Percentiles rank a stretch among this genome's conserved stretches.
Evolutionary conservation across 2,113 vertebrate genomes (phyloP).

Genomic region (Microcebus tavaratra): DNA sequence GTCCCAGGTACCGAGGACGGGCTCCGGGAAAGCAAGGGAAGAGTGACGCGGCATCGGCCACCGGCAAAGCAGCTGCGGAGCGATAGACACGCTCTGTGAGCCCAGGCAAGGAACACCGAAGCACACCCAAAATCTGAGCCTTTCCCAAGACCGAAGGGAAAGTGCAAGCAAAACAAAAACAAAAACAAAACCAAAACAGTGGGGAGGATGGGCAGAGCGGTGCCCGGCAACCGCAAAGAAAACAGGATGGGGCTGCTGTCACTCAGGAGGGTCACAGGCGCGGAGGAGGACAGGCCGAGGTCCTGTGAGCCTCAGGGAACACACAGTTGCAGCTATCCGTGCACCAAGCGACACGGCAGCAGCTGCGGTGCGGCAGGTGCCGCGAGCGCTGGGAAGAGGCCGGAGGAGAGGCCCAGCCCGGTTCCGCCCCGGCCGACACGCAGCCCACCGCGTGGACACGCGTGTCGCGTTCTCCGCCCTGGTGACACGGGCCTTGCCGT

Average conservation of each 20-base stretch:
- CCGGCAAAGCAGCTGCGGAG: background rate
- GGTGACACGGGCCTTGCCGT: background rate
- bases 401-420: rapidly evolving
- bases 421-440: rapidly evolving
- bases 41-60: background rate
- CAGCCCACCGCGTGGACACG: rapidly evolving
- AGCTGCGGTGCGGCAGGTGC: background rate
- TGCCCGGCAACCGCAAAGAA: background rate
- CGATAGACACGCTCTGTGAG: background rate
- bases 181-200: background rate
- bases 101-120: background rate
- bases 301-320: background rate
- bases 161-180: background rate
- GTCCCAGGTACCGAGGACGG: background rate
- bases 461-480: rapidly evolving
- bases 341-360: background rate
- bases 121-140: no score
- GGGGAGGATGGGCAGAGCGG: rapidly evolving
- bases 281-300: background rate
- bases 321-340: background rate
- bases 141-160: background rate
- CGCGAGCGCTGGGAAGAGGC: rapidly evolving
- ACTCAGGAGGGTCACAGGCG: background rate
- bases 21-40: background rate
- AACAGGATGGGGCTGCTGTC: background rate